Base-by-base conservation (phyloP, 2,888 invertebrate genomes). In the Blastobasis lacticolella region DNA sequence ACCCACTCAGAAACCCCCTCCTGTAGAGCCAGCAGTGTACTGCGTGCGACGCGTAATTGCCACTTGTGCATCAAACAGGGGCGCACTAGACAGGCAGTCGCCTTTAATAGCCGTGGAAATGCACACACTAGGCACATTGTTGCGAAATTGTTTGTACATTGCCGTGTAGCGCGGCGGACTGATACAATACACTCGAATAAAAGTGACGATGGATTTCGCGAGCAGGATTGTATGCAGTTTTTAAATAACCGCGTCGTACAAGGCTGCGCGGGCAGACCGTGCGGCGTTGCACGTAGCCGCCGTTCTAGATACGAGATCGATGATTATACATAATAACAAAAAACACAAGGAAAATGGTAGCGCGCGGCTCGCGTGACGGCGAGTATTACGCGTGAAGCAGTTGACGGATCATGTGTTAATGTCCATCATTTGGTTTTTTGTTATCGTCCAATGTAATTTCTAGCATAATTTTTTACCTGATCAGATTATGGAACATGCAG, bases 231-330 rank as follows among this genome's bases (percentile, higher is more conserved):
- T 2, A 1, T 23, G 23, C 23, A 23, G 23, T 23, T 23, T 23
- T 23, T 23, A 23, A 23, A 23, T 23, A 23, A 23, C 1, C 23
- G 23, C 23, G 23, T 23, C 23, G 23, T 23, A 23, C 23, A 23
- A 23, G 23, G 23, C 23, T 23, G 23, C 23, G 1, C 3, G 23
- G 43, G 23, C 54, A 55, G 57, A 55, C 57, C 77, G 75, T 78
- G 78, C 69, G 57, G 40, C 48, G 55, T 50, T 59, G 64, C 79
- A 80, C 80, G 81, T 79, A 79, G 62, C 63, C 79, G 51, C 58
- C 58, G 73, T 61, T 73, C 76, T 73, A 75, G 69, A 76, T 78
- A 54, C 57, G 53, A 53, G 66, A 73, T 67, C 61, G 70, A 67
- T 66, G 60, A 56, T 49, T 56, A 59, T 59, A 68, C 5, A 10